Evolutionary conservation across 1,140 invertebrate species (phyloP), one percentile per base, ranked within the genome.

Genomic region (Drosophila kepulauana): DNA sequence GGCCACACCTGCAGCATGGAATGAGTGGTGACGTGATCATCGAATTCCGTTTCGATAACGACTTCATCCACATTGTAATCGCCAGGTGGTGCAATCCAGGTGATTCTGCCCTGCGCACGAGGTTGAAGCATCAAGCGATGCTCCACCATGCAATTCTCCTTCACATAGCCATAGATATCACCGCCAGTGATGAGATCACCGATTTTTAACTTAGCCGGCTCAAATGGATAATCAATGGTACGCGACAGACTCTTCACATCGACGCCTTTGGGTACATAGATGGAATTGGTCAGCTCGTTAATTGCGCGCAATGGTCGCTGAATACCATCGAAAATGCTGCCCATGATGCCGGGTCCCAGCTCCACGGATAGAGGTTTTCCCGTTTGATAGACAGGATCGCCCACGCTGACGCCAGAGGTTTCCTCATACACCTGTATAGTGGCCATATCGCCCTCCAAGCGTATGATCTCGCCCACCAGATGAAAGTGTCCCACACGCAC

Each of bases 191-290:
- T 96, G 92, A 99, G 98, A 65, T 97, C 96, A 3, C 97, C 97
- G 59, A 96, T 93, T 92, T 96, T 97, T 15, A 99, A 95, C 75
- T 96, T 95, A 1, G 95, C 75, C 0, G 98, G 98, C 89, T 95
- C 95, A 93, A 99, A 99, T 66, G 99, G 97, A 98, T 98, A 99
- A n/a, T 94, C 92, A 48, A 94, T 92, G 5, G 95, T 95, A 56
- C 97, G 94, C n/a, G 96, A 97, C 11, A 99, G 93, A 48, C 97
- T 95, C 43, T 98, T 98, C 41, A 97, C 95, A 93, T 99, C 99
- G 7, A 99, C 95, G 94, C 99, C 99, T 93, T 99, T 99, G n/a
- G 99, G 99, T 93, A 99, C 99, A 94, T 99, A 99, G 93, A 99
- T 99, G 87, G 97, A 98, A 78, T 96, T 94, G 0, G 98, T 98